These are phyloP conservation scores for Zonotrichia albicollis DNA, from an alignment of 2,797 vertebrate species.

Conservation along the genomic window DNA sequence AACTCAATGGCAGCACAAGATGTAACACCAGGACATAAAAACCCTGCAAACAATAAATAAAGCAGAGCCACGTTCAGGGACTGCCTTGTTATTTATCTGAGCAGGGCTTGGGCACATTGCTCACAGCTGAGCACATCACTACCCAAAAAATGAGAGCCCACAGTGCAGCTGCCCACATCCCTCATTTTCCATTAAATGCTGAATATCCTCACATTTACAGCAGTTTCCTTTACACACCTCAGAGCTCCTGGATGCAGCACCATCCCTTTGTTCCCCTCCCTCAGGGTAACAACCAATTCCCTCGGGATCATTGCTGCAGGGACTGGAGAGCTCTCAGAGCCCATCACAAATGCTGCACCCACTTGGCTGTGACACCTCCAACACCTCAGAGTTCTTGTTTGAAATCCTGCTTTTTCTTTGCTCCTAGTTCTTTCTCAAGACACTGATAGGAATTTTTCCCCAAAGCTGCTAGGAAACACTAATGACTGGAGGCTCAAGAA, in stretches of 20 bases:
- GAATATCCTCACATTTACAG: not conserved
- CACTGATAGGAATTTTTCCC: too few species aligned
- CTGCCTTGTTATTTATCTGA: not conserved
- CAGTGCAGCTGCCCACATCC: not conserved
- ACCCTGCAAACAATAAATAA: conserved; percentile 22
- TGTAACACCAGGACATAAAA: conserved; percentile 19
- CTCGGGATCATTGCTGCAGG: not conserved
- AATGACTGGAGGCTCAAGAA: too few species aligned
- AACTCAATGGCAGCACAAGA: conserved; percentile 36
- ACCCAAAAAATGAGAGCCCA: not conserved
- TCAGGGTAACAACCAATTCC: not conserved
- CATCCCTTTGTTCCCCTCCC: too few species aligned
- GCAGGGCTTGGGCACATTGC: not conserved
- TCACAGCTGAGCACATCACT: not conserved
- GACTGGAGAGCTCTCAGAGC: not conserved
- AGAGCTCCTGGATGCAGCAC: not conserved
- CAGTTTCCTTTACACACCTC: not conserved
- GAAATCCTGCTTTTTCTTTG: not conserved
- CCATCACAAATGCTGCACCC: not conserved
- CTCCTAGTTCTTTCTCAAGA: not conserved
- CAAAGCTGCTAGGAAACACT: too few species aligned
- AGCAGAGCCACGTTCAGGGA: not conserved
- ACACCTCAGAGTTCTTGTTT: not conserved
- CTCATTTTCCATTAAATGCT: not conserved
- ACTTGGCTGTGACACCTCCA: not conserved